These are phyloP conservation scores for Sebastes diaconus DNA, from an alignment of 2,797 vertebrate genomes.

Conservation along the genomic window DNA sequence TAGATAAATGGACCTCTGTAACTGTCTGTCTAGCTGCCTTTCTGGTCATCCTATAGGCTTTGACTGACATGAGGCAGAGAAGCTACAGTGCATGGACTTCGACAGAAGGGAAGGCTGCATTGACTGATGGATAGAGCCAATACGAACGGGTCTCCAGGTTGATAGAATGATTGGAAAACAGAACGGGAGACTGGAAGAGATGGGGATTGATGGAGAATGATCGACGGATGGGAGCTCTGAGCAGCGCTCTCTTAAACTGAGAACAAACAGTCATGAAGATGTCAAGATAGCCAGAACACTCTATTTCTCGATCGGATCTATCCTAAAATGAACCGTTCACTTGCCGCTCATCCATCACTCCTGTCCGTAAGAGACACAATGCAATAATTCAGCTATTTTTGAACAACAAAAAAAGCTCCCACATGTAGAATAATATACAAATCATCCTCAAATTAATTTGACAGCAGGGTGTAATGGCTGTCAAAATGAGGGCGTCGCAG, in stretches of 20 bases:
- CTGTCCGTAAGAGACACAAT: background rate
- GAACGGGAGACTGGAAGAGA: background rate
- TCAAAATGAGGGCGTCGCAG: background rate
- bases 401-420: background rate
- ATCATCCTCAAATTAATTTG: constrained; percentile 11
- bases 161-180: constrained; percentile 45
- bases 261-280: constrained; percentile 13
- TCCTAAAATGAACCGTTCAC: background rate
- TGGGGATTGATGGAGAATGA: constrained; percentile 30
- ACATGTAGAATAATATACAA: background rate
- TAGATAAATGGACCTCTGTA: constrained; percentile 34
- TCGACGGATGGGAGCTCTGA: constrained; percentile 3
- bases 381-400: background rate
- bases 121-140: constrained; percentile 34
- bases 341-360: constrained; percentile 27
- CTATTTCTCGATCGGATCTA: background rate
- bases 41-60: constrained; percentile 1
- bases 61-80: constrained; percentile 32
- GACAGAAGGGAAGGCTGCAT: constrained; percentile 9
- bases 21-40: constrained; percentile 23
- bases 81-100: constrained; percentile 25
- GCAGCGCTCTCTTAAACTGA: background rate
- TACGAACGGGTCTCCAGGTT: constrained; percentile 12
- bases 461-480: constrained; percentile 6
- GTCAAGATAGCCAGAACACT: background rate